Percentiles rank a stretch among this genome's conserved stretches.
These are phyloP conservation scores for Hydraecia micacea DNA, from an alignment of 2,888 invertebrate genomes.

Conservation along the genomic window DNA sequence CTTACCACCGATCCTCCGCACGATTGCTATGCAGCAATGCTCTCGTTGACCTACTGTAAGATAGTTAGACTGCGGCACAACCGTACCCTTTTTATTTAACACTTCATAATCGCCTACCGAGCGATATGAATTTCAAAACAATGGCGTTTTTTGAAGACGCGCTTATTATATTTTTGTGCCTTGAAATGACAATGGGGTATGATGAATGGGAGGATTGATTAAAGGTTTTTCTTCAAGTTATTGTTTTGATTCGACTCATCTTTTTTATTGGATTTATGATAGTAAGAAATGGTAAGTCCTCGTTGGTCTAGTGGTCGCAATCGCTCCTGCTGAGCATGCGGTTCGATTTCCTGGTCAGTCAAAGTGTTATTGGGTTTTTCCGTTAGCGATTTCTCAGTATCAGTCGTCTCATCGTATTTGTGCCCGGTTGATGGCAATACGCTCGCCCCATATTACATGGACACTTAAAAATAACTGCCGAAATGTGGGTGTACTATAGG, in stretches of 20 bases:
- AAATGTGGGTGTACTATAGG: not conserved
- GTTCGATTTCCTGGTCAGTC: not conserved
- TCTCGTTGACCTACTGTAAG: slow-evolving; percentile 8
- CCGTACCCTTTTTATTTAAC: slow-evolving; percentile 60
- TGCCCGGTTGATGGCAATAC: not conserved
- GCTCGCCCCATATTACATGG: not conserved
- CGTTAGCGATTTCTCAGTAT: not conserved
- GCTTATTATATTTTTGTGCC: slow-evolving; percentile 46
- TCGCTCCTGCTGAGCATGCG: not conserved
- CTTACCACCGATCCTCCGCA: not conserved
- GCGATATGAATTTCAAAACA: slow-evolving; percentile 62
- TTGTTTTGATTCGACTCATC: slow-evolving; percentile 2
- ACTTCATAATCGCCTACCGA: slow-evolving; percentile 53
- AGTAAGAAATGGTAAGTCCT: not conserved
- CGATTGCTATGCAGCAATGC: too few species aligned
- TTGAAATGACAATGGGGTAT: slow-evolving; percentile 43
- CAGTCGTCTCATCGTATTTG: not conserved
- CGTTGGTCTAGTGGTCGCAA: not conserved
- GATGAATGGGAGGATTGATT: slow-evolving; percentile 39
- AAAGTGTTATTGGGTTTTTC: not conserved
- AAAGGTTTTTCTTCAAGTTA: slow-evolving; percentile 19
- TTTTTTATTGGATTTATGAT: not conserved
- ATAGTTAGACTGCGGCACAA: slow-evolving; percentile 36
- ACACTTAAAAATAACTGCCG: not conserved
- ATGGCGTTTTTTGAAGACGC: slow-evolving; percentile 51